Percentiles rank a stretch among this genome's conserved stretches.
phyloP scores from a whole-genome alignment of 2,888 invertebrate species.

The Ectropis crepuscularia region DNA sequence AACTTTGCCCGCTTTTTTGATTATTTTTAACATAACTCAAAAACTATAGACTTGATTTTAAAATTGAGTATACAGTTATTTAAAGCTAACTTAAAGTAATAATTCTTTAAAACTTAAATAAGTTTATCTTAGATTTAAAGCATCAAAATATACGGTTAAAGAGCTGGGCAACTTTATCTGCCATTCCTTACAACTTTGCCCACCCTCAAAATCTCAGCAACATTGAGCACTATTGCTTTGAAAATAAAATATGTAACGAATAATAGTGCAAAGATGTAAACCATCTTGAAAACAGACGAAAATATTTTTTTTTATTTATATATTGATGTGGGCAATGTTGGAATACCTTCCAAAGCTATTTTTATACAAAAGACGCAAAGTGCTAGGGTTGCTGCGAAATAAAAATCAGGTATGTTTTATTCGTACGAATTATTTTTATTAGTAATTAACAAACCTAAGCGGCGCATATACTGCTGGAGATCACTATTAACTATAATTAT shows the following conservation, averaged over 20 bases:
- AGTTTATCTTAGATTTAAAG: constrained; percentile 2
- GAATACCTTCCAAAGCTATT: constrained; percentile 6
- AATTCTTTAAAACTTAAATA: constrained; percentile 8
- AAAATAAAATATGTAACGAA: constrained; percentile 3
- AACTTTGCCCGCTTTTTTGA: constrained; percentile 6
- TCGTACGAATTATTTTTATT: constrained; percentile 8
- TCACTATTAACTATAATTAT: neutral
- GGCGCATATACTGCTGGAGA: too few species aligned
- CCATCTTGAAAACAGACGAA: constrained; percentile 5
- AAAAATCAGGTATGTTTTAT: constrained; percentile 8
- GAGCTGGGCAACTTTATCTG: constrained; percentile 7
- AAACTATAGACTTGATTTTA: constrained; percentile 7
- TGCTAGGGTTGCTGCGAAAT: constrained; percentile 7
- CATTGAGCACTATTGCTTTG: constrained; percentile 7
- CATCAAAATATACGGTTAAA: constrained; percentile 7
- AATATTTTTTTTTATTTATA: constrained; percentile 1
- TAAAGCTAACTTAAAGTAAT: constrained; percentile 5
- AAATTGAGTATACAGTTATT: constrained; percentile 7
- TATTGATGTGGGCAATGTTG: constrained; percentile 7
- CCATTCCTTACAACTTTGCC: constrained; percentile 5
- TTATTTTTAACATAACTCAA: constrained; percentile 8
- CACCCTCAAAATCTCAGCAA: constrained; percentile 7
- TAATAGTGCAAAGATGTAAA: constrained; percentile 7
- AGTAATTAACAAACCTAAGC: constrained; percentile 1
- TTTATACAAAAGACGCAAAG: constrained; percentile 7